Base-by-base conservation (phyloP, 2,888 invertebrate genomes). In the Sinodicranocentrus sp. region DNA sequence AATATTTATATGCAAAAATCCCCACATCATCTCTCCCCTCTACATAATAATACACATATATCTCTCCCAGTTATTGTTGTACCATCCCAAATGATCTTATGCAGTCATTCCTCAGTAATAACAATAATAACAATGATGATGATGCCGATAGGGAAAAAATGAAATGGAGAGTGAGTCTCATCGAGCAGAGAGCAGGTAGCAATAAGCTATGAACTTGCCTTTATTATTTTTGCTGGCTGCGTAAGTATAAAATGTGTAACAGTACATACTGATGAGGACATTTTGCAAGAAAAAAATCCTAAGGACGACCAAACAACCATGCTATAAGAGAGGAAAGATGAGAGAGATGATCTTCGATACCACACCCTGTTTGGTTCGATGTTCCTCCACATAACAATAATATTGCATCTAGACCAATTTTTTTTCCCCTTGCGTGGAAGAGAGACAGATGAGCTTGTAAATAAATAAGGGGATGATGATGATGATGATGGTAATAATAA, bases 91-190 rank as follows among this genome's bases (percentile, higher is more conserved):
- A 8, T 13, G 6, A 39, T 39, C 5, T 39, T 5, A 39, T 39
- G 6, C 48, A 48, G 3, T n/a, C 5, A 10, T 48, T 3, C 15
- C 13, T n/a, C 48, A 48, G 39, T 23, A 71, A 54, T 54, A 54
- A 28, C 72, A 28, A 26, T 26, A 26, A 48, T n/a, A 78, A 57
- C 25, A 57, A 76, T 57, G 15, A 44, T 61, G 54, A 59, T 21
- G 54, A 70, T 17, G 39, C 68, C 70, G 33, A 52, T 65, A 10
- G 19, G 15, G 39, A 63, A 61, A 67, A 80, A 73, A 80, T 72
- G 79, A 80, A 80, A 80, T 80, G 65, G 73, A 80, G 80, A 80
- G 73, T 80, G 76, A n/a, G n/a, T n/a, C n/a, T n/a, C n/a, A n/a
- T n/a, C n/a, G n/a, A n/a, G n/a, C n/a, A n/a, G n/a, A n/a, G n/a